Evolutionary conservation across 2,113 vertebrate species (phyloP), one percentile per base, ranked within the genome.

Genomic region (Mixornis gularis): DNA sequence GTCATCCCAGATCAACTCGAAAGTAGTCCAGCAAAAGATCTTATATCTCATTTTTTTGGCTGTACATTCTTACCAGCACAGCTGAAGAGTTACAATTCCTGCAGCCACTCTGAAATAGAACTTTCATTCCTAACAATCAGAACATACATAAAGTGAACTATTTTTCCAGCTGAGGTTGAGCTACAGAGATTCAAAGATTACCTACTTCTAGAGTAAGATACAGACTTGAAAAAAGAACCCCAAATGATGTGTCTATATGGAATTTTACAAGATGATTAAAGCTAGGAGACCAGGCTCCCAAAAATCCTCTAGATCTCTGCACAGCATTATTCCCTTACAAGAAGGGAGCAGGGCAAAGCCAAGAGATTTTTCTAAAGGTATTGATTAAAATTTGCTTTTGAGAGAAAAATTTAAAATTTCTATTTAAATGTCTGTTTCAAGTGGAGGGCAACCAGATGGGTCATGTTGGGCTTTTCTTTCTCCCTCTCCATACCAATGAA

Each of bases 11-110:
- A 95, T 96, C 95, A 95, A 91, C 95, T 93, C 90, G 92, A 72
- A 95, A 95, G 55, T 44, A 96, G 85, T 79, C 60, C 89, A 94
- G 91, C 86, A 96, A 68, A 97, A 97, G 82, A 96, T 77, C 92
- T 94, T 8, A 7, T 13, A 94, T 66, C 80, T 87, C 82, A 18
- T 68, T 89, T 84, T 92, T 80, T 49, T 64, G 92, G 93, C 81
- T 82, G 92, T 68, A 90, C 65, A 32, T 82, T 90, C 89, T 76
- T 88, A 36, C 76, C 68, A 78, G 93, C 48, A 91, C 32, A 68
- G 62, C 74, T 70, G 46, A 95, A 68, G 87, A 94, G 58, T 85
- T 93, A 87, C 24, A 66, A 52, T 63, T 51, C 78, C 90, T 79
- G 79, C 13, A 43, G 69, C 63, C 7, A 5, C 78, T 90, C 84